These are phyloP conservation scores for Lithophane ornitopus DNA, from an alignment of 2,888 invertebrate genomes.

Conservation along the genomic window DNA sequence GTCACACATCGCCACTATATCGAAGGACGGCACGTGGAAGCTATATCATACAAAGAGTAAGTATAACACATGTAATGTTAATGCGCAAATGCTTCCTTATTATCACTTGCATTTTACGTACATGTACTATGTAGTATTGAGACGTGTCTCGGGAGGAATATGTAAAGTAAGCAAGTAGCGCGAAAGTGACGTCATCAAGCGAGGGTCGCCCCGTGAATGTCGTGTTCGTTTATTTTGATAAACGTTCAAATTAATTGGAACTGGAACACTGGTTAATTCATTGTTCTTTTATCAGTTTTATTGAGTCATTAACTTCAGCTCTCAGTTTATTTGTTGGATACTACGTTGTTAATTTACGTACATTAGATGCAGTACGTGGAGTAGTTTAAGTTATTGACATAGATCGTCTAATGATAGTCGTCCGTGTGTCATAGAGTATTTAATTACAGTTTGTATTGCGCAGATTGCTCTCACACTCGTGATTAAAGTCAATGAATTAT, in stretches of 20 bases:
- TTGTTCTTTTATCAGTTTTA: slow-evolving; percentile 58
- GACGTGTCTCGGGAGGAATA: slow-evolving; percentile 64
- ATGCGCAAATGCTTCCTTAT: slow-evolving; percentile 74
- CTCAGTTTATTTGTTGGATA: slow-evolving; percentile 34
- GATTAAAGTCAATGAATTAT: slow-evolving; percentile 56
- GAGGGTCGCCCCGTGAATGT: slow-evolving; percentile 34
- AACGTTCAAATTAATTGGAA: slow-evolving; percentile 51
- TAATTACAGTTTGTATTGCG: slow-evolving; percentile 57
- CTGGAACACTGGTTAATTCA: slow-evolving; percentile 45
- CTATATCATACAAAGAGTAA: slow-evolving; percentile 96
- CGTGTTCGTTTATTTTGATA: slow-evolving; percentile 46
- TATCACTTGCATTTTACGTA: slow-evolving; percentile 69
- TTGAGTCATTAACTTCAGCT: slow-evolving; percentile 46
- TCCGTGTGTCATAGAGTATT: slow-evolving; percentile 39
- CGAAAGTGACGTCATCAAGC: slow-evolving; percentile 55
- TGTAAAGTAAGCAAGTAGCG: slow-evolving; percentile 34
- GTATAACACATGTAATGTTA: slow-evolving; percentile 74
- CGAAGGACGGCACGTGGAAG: slow-evolving; percentile 97
- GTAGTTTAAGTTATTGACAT: slow-evolving; percentile 33
- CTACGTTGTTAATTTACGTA: slow-evolving; percentile 17
- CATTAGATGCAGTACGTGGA: background rate
- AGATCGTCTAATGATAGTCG: slow-evolving; percentile 22
- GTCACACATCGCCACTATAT: slow-evolving; percentile 95
- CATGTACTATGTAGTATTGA: slow-evolving; percentile 52
- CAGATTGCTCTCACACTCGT: slow-evolving; percentile 50